Percentiles rank a stretch among this genome's conserved stretches.
Evolutionary conservation across 2,888 invertebrate genomes (phyloP).

Genomic region (Gisinianus flammeolus): DNA sequence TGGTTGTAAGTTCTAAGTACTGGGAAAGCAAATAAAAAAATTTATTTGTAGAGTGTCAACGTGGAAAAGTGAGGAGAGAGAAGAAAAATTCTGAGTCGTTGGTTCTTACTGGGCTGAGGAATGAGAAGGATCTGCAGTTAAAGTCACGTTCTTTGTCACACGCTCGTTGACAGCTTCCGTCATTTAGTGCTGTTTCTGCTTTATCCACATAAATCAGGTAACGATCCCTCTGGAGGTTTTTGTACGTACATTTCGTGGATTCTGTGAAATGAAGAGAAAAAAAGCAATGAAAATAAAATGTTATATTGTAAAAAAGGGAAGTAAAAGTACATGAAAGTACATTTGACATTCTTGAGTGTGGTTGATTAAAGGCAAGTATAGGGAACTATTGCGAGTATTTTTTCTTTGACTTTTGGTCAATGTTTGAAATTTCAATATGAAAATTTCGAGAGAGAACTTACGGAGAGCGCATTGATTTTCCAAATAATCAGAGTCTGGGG

Average conservation of each 20-base stretch:
- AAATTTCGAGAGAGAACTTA: constrained; percentile 55
- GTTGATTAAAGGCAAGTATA: neutral
- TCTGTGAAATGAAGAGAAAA: constrained; percentile 51
- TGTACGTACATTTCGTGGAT: constrained; percentile 61
- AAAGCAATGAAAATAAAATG: neutral
- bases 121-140: constrained; percentile 63
- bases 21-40: neutral
- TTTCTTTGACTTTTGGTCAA: no score
- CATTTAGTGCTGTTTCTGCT: constrained; percentile 61
- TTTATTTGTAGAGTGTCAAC: neutral
- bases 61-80: constrained; percentile 7
- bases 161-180: constrained; percentile 62
- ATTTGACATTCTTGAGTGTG: no score
- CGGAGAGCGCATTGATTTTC: constrained; percentile 66
- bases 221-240: constrained; percentile 61
- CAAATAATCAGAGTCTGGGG: constrained; percentile 65
- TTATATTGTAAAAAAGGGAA: no score
- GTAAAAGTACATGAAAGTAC: no score
- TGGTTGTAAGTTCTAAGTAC: no score
- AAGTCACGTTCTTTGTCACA: constrained; percentile 63
- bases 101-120: constrained; percentile 60
- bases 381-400: no score
- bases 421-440: neutral
- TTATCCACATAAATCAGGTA: constrained; percentile 63
- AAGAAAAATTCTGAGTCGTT: neutral